Percentiles rank a stretch among this genome's conserved stretches.
phyloP scores from a whole-genome alignment of 2,797 vertebrate species.

The Micropoecilia bifurca region DNA sequence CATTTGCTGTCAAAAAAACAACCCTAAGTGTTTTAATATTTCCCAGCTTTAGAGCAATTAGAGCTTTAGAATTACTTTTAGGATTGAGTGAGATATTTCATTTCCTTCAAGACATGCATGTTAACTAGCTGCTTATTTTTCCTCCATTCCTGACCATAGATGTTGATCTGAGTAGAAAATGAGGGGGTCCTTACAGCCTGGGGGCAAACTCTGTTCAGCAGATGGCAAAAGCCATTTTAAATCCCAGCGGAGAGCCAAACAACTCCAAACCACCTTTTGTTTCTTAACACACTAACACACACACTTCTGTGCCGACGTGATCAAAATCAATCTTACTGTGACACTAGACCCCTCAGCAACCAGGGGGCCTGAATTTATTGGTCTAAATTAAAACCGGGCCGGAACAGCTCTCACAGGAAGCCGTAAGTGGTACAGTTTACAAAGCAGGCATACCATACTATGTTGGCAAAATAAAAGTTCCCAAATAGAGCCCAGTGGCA shows the following conservation, averaged over 20 bases:
- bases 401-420: slow-evolving; percentile 68
- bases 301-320: slow-evolving; percentile 62
- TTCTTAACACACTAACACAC: slow-evolving; percentile 53
- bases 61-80: slow-evolving; percentile 21
- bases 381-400: slow-evolving; percentile 79
- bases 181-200: slow-evolving; percentile 53
- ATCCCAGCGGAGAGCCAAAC: slow-evolving; percentile 56
- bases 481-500: slow-evolving; percentile 26
- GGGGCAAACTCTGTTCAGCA: slow-evolving; percentile 73
- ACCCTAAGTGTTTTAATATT: background rate
- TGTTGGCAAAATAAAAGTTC: slow-evolving; percentile 47
- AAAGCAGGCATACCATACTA: slow-evolving; percentile 48
- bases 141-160: slow-evolving; percentile 67
- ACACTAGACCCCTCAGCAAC: slow-evolving; percentile 74
- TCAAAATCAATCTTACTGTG: slow-evolving; percentile 81
- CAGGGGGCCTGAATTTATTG: slow-evolving; percentile 67
- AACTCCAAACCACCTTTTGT: slow-evolving; percentile 50
- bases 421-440: slow-evolving; percentile 54
- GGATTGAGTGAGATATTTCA: slow-evolving; percentile 64
- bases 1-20: background rate
- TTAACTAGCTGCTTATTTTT: slow-evolving; percentile 73
- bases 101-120: slow-evolving; percentile 60
- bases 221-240: slow-evolving; percentile 74
- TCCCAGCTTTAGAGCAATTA: background rate
- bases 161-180: slow-evolving; percentile 68